Evolutionary conservation across 2,113 vertebrate genomes (phyloP).

Genomic region (Bombycilla garrulus): DNA sequence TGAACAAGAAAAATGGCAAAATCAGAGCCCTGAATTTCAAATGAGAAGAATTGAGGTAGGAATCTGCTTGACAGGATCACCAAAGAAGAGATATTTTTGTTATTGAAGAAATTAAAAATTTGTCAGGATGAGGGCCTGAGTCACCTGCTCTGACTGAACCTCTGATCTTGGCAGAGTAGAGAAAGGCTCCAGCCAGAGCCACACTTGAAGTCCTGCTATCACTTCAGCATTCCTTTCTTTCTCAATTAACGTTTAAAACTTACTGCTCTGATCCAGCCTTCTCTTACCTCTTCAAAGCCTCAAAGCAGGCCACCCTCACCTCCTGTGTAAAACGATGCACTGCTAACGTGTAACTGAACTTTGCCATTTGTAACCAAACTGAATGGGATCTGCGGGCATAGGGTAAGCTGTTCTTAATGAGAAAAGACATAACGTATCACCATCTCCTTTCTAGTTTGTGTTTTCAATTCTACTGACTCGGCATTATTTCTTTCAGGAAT

Average conservation of each 20-base stretch:
- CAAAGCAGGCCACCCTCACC: not conserved
- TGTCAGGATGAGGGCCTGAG: not conserved
- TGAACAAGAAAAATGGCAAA: not conserved
- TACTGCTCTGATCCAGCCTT: not conserved
- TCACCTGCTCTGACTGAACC: not conserved
- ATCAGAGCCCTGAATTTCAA: not conserved
- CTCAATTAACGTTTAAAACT: not conserved
- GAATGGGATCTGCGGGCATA: not conserved
- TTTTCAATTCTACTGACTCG: not conserved
- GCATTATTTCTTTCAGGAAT: not conserved
- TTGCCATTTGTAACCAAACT: not conserved
- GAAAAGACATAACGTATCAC: not conserved
- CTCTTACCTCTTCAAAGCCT: not conserved
- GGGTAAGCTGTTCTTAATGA: not conserved
- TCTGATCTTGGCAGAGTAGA: accelerated
- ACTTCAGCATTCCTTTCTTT: not conserved
- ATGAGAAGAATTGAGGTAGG: not conserved
- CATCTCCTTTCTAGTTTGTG: not conserved
- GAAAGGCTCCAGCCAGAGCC: not conserved
- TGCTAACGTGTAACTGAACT: not conserved
- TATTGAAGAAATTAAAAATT: not conserved
- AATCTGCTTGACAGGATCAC: not conserved
- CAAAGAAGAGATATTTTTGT: not conserved
- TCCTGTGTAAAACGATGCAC: not conserved
- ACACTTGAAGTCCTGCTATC: not conserved